Percentiles rank a stretch among this genome's conserved stretches.
Evolutionary conservation across 2,888 invertebrate genomes (phyloP).

Genomic region (Matsumyia berberina): DNA sequence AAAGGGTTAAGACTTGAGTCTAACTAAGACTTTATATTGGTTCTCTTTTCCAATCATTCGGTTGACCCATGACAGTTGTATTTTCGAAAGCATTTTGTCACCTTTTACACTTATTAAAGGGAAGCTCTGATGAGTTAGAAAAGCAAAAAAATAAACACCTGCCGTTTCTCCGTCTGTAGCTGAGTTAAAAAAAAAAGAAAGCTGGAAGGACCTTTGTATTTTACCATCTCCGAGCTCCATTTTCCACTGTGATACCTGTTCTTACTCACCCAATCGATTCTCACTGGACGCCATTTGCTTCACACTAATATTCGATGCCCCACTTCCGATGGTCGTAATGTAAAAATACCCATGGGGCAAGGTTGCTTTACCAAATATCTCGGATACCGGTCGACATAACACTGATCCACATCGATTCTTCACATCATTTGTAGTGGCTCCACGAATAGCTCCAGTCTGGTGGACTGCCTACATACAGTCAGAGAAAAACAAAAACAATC

Average conservation of each 20-base stretch:
- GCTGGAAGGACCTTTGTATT: no score
- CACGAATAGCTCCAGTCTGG: conserved; percentile 80
- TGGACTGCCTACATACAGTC: conserved; percentile 81
- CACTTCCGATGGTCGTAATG: conserved; percentile 92
- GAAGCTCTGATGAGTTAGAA: no score
- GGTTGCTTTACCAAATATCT: conserved; percentile 91
- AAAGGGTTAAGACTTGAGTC: not conserved
- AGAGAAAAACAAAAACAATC: conserved; percentile 15
- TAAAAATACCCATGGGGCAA: conserved; percentile 92
- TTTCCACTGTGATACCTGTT: not conserved
- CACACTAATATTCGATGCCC: conserved; percentile 93
- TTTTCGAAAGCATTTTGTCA: no score
- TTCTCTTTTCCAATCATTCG: no score
- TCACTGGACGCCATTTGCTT: conserved; percentile 91
- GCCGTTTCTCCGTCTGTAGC: no score
- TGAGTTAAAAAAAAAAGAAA: no score
- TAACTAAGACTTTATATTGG: no score
- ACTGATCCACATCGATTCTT: conserved; percentile 85
- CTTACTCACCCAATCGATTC: conserved; percentile 91
- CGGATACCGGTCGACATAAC: conserved; percentile 90
- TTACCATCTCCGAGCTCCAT: not conserved
- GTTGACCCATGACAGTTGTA: no score
- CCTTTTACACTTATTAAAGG: no score
- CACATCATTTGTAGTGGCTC: conserved; percentile 81
- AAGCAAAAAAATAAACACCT: no score